phyloP scores from a whole-genome alignment of 2,113 vertebrate species.

The Ceratotherium simum region DNA sequence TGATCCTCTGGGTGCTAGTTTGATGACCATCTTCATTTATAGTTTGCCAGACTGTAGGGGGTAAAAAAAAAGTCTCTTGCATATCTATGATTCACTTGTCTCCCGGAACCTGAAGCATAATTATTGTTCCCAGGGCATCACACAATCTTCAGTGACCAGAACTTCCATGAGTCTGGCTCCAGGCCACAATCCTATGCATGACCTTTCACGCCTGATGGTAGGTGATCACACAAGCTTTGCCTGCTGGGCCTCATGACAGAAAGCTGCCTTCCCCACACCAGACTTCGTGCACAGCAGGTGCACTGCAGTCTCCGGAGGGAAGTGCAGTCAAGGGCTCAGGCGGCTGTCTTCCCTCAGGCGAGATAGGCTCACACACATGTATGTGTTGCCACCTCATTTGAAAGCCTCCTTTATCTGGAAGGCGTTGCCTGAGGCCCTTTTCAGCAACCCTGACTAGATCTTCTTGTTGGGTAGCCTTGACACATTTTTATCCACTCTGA shows the following conservation, averaged over 20 bases:
- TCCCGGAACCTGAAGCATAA: not conserved
- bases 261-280: not conserved
- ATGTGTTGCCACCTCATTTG: not conserved
- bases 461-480: not conserved
- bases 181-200: not conserved
- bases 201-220: not conserved
- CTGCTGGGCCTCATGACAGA: no score
- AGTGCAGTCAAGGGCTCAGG: not conserved
- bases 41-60: not conserved
- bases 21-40: not conserved
- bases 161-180: not conserved
- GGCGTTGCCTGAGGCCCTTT: not conserved
- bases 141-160: not conserved
- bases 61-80: not conserved
- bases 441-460: not conserved
- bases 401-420: not conserved
- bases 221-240: not conserved
- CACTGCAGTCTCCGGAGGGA: not conserved
- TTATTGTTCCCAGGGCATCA: not conserved
- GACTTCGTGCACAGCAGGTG: fast-evolving
- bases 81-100: not conserved
- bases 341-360: no score
- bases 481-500: not conserved
- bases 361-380: not conserved
- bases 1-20: not conserved